Percentiles rank a stretch among this genome's conserved stretches.
Conservation (phyloP, 2,113 vertebrate genomes). For the Lepisosteus osseus region DNA sequence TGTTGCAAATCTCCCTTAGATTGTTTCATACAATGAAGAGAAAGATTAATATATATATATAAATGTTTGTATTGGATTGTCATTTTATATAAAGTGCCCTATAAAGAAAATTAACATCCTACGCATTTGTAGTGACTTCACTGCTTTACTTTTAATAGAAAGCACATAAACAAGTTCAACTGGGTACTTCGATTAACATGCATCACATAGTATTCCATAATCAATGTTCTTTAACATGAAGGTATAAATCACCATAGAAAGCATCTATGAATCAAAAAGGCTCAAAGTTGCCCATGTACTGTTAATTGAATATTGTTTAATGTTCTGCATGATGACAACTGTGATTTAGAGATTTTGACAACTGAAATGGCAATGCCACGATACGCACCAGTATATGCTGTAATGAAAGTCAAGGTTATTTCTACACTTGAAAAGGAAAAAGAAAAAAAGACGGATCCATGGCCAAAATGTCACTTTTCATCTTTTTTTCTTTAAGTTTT, state of each 20-base stretch:
- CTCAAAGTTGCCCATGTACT: neutral
- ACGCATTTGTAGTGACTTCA: no score
- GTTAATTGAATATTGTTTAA: slow-evolving; percentile 21
- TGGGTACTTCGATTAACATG: neutral
- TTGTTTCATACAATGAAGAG: no score
- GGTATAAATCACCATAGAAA: slow-evolving; percentile 13
- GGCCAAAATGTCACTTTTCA: no score
- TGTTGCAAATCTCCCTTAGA: no score
- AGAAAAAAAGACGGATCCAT: no score
- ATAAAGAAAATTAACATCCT: no score
- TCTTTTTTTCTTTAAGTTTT: no score
- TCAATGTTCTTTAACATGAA: slow-evolving; percentile 18
- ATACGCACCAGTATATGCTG: neutral
- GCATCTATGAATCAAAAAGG: slow-evolving; percentile 17
- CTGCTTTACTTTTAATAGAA: no score
- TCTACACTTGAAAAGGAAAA: no score
- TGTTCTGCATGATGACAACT: slow-evolving; percentile 12
- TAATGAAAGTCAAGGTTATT: neutral
- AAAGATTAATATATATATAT: no score
- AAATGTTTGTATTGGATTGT: no score
- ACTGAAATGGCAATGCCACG: neutral
- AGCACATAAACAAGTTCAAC: neutral
- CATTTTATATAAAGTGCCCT: no score
- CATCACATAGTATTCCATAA: slow-evolving; percentile 1
- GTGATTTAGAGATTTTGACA: slow-evolving; percentile 20